Evolutionary conservation across 2,888 invertebrate species (phyloP).

Genomic region (Epirrita christyi): DNA sequence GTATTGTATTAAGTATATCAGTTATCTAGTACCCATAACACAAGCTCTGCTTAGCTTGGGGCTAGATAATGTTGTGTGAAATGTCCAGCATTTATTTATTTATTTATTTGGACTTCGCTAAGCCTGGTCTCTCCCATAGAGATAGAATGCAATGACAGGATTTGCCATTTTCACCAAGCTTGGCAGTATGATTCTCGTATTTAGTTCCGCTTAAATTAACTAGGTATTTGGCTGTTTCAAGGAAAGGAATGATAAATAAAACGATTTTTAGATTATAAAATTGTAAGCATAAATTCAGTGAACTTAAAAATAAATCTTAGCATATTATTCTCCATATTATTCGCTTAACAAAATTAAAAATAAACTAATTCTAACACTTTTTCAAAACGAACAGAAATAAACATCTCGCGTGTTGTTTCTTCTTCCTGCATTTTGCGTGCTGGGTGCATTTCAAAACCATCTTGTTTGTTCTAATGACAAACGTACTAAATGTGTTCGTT

Average conservation of each 20-base stretch:
- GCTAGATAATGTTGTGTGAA: too few species aligned
- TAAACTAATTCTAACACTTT: conserved; percentile 7
- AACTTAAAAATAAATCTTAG: conserved; percentile 9
- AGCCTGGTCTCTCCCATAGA: too few species aligned
- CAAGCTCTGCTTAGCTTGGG: too few species aligned
- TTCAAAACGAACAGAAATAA: neutral
- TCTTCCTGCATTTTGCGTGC: conserved; percentile 1
- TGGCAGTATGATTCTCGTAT: too few species aligned
- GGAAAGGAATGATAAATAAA: neutral
- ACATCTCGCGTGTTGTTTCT: neutral
- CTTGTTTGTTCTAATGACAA: neutral
- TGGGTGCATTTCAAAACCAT: conserved; percentile 1
- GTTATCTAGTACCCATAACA: too few species aligned
- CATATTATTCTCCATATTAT: conserved; percentile 1
- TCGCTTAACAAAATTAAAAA: conserved; percentile 28
- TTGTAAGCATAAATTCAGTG: conserved; percentile 6
- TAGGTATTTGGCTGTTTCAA: too few species aligned
- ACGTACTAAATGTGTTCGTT: neutral
- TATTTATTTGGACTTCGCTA: too few species aligned
- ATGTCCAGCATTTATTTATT: too few species aligned
- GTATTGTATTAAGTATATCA: too few species aligned
- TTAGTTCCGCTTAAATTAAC: too few species aligned
- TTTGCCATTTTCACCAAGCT: too few species aligned
- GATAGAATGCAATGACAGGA: too few species aligned
- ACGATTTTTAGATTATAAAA: neutral